A percentile compares a stretch with the other conserved stretches of the same genome.
These are phyloP conservation scores for Todus mexicanus DNA, from an alignment of 2,797 vertebrate genomes.

Conservation along the genomic window DNA sequence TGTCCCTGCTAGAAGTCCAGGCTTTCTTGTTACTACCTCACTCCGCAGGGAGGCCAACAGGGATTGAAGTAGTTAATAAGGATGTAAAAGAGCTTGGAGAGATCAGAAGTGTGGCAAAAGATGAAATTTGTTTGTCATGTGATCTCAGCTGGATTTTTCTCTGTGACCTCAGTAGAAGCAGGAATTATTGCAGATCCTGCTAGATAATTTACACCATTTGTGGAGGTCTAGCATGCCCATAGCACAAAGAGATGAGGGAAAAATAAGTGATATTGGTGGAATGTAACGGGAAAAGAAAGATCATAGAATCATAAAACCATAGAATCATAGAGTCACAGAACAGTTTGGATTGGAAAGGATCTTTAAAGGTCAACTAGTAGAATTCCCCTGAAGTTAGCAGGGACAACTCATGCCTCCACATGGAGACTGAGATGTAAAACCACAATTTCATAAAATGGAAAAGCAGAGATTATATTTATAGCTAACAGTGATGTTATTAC, in stretches of 20 bases:
- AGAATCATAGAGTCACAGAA: too few species aligned
- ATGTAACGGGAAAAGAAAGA: background rate
- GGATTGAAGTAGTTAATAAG: background rate
- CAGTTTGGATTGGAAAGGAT: background rate
- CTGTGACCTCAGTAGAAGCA: background rate
- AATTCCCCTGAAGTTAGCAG: background rate
- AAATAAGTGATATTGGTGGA: background rate
- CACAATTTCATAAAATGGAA: background rate
- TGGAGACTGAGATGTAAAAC: background rate
- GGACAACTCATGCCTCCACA: background rate
- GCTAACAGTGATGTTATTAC: background rate
- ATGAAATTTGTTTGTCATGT: background rate
- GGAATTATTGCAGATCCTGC: background rate
- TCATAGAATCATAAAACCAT: background rate
- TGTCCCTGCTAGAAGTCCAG: background rate
- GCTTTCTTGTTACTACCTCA: background rate
- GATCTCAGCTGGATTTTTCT: background rate
- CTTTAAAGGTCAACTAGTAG: background rate
- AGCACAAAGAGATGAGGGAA: background rate
- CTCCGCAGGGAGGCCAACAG: background rate
- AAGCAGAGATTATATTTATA: background rate
- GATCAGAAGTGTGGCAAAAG: background rate
- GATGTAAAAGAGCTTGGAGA: background rate
- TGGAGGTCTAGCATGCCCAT: background rate
- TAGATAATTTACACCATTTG: background rate